Evolutionary conservation across 2,888 invertebrate genomes (phyloP).

Genomic region (Drosophila mimica): DNA sequence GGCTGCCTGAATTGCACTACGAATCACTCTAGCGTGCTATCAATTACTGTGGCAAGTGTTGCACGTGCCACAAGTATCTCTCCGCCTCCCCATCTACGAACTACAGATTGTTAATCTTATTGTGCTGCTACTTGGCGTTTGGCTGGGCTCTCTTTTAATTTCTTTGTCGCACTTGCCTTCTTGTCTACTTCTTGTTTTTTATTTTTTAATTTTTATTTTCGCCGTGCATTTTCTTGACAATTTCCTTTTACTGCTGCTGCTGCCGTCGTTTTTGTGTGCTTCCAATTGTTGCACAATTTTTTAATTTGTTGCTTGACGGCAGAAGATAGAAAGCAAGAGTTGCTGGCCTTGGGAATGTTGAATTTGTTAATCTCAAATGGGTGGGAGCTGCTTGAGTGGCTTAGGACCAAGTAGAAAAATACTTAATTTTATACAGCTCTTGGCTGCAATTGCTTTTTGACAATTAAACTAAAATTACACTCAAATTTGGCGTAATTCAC

Average conservation of each 20-base stretch:
- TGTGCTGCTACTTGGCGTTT: conserved; percentile 66
- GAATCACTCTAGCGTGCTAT: conserved; percentile 80
- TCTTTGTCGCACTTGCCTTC: conserved; percentile 50
- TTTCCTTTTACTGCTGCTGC: conserved; percentile 50
- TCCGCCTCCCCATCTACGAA: conserved; percentile 13
- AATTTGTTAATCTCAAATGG: conserved; percentile 59
- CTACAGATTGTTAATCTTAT: conserved; percentile 68
- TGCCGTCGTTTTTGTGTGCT: conserved; percentile 58
- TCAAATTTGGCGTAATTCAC: conserved; percentile 42
- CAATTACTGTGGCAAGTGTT: conserved; percentile 80
- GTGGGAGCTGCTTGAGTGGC: not conserved
- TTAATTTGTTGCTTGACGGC: conserved; percentile 75
- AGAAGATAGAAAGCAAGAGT: conserved; percentile 53
- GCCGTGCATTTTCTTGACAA: conserved; percentile 72
- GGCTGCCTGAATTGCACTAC: conserved; percentile 64
- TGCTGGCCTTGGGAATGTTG: conserved; percentile 25
- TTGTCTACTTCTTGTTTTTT: conserved; percentile 33
- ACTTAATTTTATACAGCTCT: conserved; percentile 11
- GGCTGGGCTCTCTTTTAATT: conserved; percentile 58
- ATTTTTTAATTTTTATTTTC: conserved; percentile 37
- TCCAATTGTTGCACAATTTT: conserved; percentile 80
- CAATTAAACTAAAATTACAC: conserved; percentile 62
- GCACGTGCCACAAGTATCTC: conserved; percentile 62
- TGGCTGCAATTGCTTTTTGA: conserved; percentile 9
- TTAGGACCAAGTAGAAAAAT: conserved; percentile 16